These are phyloP conservation scores for Callipepla californica DNA, from an alignment of 2,113 vertebrate species.

Conservation along the genomic window DNA sequence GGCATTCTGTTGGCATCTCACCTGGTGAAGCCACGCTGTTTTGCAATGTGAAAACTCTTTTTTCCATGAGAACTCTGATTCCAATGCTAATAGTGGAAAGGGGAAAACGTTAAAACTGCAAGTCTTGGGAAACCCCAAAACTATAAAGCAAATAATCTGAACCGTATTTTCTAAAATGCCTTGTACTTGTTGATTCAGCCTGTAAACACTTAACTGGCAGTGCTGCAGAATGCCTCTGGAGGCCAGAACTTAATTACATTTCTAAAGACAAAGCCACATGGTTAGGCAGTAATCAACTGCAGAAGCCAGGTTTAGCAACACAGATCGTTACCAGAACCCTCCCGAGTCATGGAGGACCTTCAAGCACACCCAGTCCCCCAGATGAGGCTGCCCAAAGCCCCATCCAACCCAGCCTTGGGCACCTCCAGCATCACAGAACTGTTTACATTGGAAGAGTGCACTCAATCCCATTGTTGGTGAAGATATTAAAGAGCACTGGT, in stretches of 20 bases:
- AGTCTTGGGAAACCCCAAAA: not conserved
- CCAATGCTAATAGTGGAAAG: rapidly evolving
- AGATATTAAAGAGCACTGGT: too few relatives aligned
- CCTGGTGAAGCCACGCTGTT: not conserved
- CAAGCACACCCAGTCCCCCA: not conserved
- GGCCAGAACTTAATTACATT: not conserved
- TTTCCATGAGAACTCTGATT: not conserved
- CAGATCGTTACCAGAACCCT: too few relatives aligned
- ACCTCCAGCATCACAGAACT: not conserved
- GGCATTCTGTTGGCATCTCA: not conserved
- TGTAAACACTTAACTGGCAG: not conserved
- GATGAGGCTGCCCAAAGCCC: not conserved
- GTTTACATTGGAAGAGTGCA: not conserved
- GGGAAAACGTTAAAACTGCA: not conserved
- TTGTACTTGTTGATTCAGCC: not conserved
- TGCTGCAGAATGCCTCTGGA: rapidly evolving
- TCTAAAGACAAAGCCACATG: not conserved
- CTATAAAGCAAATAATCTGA: not conserved
- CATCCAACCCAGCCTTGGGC: not conserved
- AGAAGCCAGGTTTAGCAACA: not conserved
- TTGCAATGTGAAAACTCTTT: not conserved
- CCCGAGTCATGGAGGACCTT: not conserved
- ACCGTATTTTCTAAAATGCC: not conserved
- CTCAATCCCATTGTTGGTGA: too few relatives aligned
- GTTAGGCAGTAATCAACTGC: rapidly evolving